phyloP scores from a whole-genome alignment of 2,888 invertebrate genomes.

The Lamellibrachia satsuma region DNA sequence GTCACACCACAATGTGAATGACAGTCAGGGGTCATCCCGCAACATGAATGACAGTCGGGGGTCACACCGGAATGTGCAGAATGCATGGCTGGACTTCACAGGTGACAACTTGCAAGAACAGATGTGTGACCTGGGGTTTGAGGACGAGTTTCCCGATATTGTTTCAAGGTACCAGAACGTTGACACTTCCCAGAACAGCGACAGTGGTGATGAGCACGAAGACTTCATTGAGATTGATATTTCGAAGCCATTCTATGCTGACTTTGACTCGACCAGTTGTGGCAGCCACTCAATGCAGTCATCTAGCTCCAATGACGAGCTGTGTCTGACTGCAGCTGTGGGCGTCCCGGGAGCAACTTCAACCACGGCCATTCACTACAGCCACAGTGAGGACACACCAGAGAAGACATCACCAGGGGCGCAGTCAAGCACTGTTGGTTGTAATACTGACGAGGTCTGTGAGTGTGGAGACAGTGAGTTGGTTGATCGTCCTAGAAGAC shows the following conservation, averaged over 20 bases:
- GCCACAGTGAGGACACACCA: background rate
- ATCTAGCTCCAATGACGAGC: background rate
- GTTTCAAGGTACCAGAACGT: background rate
- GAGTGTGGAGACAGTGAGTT: background rate
- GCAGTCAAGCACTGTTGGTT: background rate
- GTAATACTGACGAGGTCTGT: background rate
- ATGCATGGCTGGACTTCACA: background rate
- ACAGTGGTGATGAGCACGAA: slow-evolving; percentile 52
- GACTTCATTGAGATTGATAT: slow-evolving; percentile 62
- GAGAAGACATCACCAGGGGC: background rate
- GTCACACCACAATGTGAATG: too few species aligned
- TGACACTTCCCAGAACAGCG: background rate
- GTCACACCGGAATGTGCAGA: background rate
- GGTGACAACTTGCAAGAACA: background rate
- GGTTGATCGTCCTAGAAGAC: background rate
- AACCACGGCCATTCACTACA: background rate
- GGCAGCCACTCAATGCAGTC: background rate
- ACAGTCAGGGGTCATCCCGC: too few species aligned
- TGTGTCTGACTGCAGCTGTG: background rate
- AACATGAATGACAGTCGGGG: background rate
- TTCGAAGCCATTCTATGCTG: background rate
- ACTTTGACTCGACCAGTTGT: slow-evolving; percentile 8
- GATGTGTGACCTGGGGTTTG: slow-evolving; percentile 23
- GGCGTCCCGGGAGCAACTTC: background rate
- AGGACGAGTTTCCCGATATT: slow-evolving; percentile 21